These are phyloP conservation scores for Acyrthosiphon pisum DNA, from an alignment of 1,140 invertebrate genomes.

Conservation along the genomic window DNA sequence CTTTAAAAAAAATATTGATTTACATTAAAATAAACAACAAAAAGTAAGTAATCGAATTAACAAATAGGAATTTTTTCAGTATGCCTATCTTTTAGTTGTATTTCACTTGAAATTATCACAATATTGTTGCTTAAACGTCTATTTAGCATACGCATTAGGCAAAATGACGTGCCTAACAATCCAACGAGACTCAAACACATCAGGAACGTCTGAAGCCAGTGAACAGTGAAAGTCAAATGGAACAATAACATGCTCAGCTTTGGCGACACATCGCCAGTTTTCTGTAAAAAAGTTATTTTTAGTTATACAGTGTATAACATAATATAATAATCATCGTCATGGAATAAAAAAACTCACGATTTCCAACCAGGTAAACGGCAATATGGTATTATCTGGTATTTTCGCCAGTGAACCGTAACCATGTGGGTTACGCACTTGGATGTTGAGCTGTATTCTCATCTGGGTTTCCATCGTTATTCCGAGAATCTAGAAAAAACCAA, in stretches of 20 bases:
- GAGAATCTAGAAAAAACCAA: slow-evolving; percentile 58
- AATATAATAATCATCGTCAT: not conserved
- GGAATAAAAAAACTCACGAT: slow-evolving; percentile 58
- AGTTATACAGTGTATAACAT: not conserved
- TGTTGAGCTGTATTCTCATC: slow-evolving; percentile 61
- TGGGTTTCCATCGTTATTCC: slow-evolving; percentile 61
- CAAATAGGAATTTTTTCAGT: slow-evolving; percentile 54
- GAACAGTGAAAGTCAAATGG: slow-evolving; percentile 37
- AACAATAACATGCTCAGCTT: slow-evolving; percentile 10
- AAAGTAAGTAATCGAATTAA: slow-evolving; percentile 7
- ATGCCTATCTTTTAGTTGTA: not conserved
- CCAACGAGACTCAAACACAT: slow-evolving; percentile 48
- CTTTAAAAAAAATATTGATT: slow-evolving; percentile 12
- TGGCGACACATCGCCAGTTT: slow-evolving; percentile 24
- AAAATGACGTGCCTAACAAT: slow-evolving; percentile 42
- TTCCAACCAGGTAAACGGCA: slow-evolving; percentile 61
- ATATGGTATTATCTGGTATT: slow-evolving; percentile 60
- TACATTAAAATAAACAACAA: not conserved
- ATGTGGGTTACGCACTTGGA: slow-evolving; percentile 60
- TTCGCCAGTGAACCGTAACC: not conserved
- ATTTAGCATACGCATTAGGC: slow-evolving; percentile 12
- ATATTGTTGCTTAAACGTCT: slow-evolving; percentile 26
- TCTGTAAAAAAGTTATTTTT: not conserved
- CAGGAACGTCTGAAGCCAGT: slow-evolving; percentile 37
- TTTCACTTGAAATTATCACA: slow-evolving; percentile 19